A percentile compares a stretch with the other conserved stretches of the same genome.
Conservation (phyloP, 2,113 vertebrate species). For the Engraulis encrasicolus region DNA sequence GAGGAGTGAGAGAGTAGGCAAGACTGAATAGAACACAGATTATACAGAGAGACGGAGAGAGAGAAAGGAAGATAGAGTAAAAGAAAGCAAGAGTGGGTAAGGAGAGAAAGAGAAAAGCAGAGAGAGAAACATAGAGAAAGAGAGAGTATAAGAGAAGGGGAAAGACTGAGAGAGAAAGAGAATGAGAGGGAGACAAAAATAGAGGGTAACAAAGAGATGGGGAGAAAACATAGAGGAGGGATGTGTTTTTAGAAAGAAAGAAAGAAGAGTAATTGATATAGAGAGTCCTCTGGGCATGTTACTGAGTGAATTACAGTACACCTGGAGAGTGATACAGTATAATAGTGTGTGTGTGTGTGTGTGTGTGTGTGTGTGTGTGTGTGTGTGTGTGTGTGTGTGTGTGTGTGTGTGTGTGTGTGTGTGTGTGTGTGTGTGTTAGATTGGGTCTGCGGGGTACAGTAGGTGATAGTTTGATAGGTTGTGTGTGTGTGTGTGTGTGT, state of each 20-base stretch:
- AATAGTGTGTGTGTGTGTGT: slow-evolving; percentile 35
- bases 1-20: too few species aligned
- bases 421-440: neutral
- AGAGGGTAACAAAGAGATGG: too few species aligned
- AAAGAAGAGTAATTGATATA: too few species aligned
- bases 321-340: slow-evolving; percentile 2
- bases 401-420: slow-evolving; percentile 12
- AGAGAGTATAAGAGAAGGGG: slow-evolving; percentile 10
- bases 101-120: neutral
- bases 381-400: neutral
- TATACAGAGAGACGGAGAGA: too few species aligned
- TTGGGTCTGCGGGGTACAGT: neutral
- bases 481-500: too few species aligned
- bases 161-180: too few species aligned
- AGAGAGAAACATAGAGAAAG: neutral
- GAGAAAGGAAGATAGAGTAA: neutral
- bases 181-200: neutral
- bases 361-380: neutral
- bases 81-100: too few species aligned
- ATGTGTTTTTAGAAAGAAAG: slow-evolving; percentile 38
- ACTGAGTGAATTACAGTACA: neutral
- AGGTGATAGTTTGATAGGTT: too few species aligned
- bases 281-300: slow-evolving; percentile 26
- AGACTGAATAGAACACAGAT: too few species aligned
- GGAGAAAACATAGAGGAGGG: slow-evolving; percentile 39